phyloP scores from a whole-genome alignment of 2,113 vertebrate species.

The Penelope pileata region DNA sequence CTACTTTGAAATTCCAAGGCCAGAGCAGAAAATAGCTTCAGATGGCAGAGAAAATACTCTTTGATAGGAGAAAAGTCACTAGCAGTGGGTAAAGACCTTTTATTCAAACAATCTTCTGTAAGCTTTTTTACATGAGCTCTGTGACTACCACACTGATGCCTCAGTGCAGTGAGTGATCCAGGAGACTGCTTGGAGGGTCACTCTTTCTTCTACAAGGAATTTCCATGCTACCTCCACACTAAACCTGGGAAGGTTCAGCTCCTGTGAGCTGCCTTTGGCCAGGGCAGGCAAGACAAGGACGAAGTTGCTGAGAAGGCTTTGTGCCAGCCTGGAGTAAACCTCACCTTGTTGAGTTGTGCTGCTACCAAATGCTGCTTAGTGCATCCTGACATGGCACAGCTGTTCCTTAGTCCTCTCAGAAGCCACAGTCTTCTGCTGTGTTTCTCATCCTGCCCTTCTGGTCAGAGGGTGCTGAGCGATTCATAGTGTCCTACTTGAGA shows the following conservation, averaged over 20 bases:
- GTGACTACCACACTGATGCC: neutral
- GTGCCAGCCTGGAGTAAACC: neutral
- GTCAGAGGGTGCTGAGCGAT: neutral
- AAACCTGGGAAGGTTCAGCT: neutral
- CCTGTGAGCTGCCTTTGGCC: neutral
- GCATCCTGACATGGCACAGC: fast-evolving
- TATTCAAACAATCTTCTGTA: neutral
- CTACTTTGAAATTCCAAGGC: neutral
- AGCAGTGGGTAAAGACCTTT: neutral
- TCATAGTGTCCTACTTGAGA: neutral
- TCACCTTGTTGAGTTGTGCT: neutral
- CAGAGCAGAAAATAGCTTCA: neutral
- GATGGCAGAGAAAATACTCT: neutral
- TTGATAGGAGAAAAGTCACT: neutral
- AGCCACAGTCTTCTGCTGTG: neutral
- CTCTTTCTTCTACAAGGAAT: neutral
- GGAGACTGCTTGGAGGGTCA: neutral
- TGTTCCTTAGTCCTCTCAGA: neutral
- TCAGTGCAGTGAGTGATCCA: neutral
- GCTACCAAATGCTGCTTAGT: neutral
- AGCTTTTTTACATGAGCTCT: neutral
- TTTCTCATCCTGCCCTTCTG: neutral
- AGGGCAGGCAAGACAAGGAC: neutral
- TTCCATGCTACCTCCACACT: neutral
- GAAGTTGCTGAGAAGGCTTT: neutral